phyloP scores from a whole-genome alignment of 2,797 vertebrate species.

The Alectoris magna region DNA sequence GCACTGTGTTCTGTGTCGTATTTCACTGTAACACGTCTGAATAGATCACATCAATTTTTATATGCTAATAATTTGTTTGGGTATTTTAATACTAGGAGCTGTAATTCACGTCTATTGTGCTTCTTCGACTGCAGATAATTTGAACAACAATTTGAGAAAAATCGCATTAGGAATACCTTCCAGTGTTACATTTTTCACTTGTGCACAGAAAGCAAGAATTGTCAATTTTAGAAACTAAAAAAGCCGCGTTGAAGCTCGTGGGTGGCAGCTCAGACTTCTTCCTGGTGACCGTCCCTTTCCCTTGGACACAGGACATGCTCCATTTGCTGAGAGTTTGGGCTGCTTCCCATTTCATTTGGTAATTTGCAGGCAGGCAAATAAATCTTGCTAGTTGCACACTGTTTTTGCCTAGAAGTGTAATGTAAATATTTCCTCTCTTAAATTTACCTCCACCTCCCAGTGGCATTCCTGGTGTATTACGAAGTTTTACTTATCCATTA shows the following conservation, averaged over 20 bases:
- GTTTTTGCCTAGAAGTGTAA: background rate
- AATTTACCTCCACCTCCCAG: background rate
- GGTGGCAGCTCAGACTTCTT: background rate
- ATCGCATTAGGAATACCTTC: background rate
- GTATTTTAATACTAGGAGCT: conserved; percentile 49
- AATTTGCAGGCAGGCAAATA: background rate
- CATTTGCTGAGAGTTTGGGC: background rate
- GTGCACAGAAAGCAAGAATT: background rate
- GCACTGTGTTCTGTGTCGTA: conserved; percentile 16
- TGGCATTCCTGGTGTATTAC: background rate
- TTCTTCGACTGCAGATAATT: conserved; percentile 6
- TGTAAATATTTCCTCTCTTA: background rate
- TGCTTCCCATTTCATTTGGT: background rate
- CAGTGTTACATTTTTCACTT: background rate
- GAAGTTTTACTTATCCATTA: background rate
- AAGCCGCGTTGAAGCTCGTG: background rate
- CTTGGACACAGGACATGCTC: background rate
- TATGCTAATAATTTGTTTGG: conserved; percentile 64
- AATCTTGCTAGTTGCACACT: background rate
- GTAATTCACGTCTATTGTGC: conserved; percentile 22
- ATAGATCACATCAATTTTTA: conserved; percentile 65
- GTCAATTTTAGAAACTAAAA: background rate
- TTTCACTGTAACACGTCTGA: conserved; percentile 52
- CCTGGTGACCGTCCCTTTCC: background rate
- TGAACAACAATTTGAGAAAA: conserved; percentile 19